Percentiles rank a stretch among this genome's conserved stretches.
These are phyloP conservation scores for Halcyon chelicuti DNA, from an alignment of 2,797 vertebrate species.

Conservation along the genomic window DNA sequence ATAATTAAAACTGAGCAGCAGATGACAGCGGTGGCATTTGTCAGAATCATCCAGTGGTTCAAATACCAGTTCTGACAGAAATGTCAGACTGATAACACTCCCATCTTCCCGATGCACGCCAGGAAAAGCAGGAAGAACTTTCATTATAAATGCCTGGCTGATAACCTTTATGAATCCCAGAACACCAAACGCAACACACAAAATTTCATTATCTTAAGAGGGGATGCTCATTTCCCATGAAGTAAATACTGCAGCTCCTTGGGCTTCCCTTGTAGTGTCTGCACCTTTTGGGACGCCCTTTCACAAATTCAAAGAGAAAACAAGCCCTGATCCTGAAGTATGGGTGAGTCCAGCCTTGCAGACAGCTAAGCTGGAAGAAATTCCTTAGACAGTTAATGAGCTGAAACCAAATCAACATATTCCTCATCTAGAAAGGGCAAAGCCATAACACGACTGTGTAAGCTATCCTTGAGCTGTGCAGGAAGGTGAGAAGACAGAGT, in stretches of 20 bases:
- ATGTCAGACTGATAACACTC: conserved; percentile 93
- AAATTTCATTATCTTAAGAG: conserved; percentile 80
- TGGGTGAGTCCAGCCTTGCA: neutral
- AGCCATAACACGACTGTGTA: neutral
- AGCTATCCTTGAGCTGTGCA: conserved; percentile 20
- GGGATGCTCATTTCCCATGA: conserved; percentile 70
- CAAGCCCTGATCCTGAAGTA: neutral
- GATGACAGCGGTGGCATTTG: conserved; percentile 96
- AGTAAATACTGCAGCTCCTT: neutral
- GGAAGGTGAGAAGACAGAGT: conserved; percentile 19
- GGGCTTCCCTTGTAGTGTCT: neutral
- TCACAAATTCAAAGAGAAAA: neutral
- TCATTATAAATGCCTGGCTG: conserved; percentile 85
- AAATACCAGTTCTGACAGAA: conserved; percentile 96
- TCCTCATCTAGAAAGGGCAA: conserved; percentile 31
- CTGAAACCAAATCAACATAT: conserved; percentile 54
- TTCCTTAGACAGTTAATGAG: conserved; percentile 21
- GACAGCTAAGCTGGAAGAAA: neutral
- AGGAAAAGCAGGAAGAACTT: conserved; percentile 68
- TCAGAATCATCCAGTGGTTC: conserved; percentile 89
- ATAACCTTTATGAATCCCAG: conserved; percentile 92
- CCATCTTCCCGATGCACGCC: conserved; percentile 70
- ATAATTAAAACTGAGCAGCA: conserved; percentile 93
- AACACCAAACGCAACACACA: conserved; percentile 78
- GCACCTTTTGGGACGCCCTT: neutral